These are phyloP conservation scores for Spisula subtruncata DNA, from an alignment of 2,888 invertebrate species.

Conservation along the genomic window DNA sequence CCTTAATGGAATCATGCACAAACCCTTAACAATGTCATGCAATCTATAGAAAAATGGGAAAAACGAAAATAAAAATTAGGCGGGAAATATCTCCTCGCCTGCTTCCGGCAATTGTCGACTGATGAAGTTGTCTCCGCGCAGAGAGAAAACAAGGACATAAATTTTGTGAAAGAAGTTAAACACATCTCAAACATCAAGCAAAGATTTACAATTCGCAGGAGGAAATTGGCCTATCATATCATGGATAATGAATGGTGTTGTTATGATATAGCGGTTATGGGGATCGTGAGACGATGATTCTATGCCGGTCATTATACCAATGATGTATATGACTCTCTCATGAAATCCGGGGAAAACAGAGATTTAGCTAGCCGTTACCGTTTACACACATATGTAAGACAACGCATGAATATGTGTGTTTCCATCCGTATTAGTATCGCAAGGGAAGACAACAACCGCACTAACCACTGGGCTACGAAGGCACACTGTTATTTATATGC, in stretches of 20 bases:
- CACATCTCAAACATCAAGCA: slow-evolving; percentile 11
- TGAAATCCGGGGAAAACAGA: background rate
- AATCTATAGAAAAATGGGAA: no score
- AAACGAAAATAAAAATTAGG: background rate
- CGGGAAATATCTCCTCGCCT: background rate
- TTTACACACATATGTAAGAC: no score
- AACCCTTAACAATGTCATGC: no score
- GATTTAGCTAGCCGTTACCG: no score
- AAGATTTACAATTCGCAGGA: background rate
- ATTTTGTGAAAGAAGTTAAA: slow-evolving; percentile 14
- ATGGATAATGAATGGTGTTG: background rate
- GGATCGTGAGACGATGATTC: background rate
- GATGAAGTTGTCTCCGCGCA: background rate
- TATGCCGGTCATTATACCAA: background rate
- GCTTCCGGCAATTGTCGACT: background rate
- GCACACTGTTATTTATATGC: no score
- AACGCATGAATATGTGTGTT: no score
- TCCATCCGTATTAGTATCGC: no score
- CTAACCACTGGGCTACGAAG: no score
- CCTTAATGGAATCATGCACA: no score
- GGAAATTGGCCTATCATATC: slow-evolving; percentile 23
- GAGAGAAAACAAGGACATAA: background rate
- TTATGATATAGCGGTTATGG: slow-evolving; percentile 4
- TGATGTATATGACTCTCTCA: background rate
- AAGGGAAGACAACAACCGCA: no score